Evolutionary conservation across 2,797 vertebrate species (phyloP).

Genomic region (Gobionotothen gibberifrons): DNA sequence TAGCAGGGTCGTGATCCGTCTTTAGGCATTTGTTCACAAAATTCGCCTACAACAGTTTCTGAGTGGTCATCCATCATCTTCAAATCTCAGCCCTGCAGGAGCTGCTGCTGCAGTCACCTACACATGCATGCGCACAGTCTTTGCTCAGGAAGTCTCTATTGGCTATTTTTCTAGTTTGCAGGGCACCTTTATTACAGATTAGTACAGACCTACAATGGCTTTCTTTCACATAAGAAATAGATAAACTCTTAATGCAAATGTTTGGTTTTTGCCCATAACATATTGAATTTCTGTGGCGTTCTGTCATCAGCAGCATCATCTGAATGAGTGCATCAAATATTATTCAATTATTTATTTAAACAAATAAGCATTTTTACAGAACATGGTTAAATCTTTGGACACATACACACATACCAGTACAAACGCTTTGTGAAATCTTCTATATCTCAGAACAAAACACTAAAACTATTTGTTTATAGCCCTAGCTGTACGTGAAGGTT

Average conservation of each 20-base stretch:
- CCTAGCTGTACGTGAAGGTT: neutral
- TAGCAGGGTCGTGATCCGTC: conserved; percentile 45
- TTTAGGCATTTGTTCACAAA: conserved; percentile 42
- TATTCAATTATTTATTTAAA: neutral
- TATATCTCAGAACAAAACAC: neutral
- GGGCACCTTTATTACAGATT: neutral
- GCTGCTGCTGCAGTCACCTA: conserved; percentile 9
- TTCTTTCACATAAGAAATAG: neutral
- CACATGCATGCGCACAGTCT: conserved; percentile 2
- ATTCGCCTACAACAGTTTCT: conserved; percentile 45
- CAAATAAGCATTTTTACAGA: neutral
- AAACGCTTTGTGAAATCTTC: neutral
- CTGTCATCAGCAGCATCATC: neutral
- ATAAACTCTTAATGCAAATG: neutral
- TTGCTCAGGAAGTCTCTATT: neutral
- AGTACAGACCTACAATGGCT: neutral
- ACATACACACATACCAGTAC: neutral
- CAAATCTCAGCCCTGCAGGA: conserved; percentile 17
- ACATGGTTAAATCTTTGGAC: neutral
- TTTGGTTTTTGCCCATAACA: neutral
- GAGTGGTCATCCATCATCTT: conserved; percentile 61
- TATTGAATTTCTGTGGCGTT: neutral
- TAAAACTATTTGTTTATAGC: neutral
- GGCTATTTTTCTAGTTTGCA: neutral
- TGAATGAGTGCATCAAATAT: neutral